phyloP scores from a whole-genome alignment of 30 jellyfish, hydroid and myxozoan genomes.

The Hydractinia symbiolongicarpus region DNA sequence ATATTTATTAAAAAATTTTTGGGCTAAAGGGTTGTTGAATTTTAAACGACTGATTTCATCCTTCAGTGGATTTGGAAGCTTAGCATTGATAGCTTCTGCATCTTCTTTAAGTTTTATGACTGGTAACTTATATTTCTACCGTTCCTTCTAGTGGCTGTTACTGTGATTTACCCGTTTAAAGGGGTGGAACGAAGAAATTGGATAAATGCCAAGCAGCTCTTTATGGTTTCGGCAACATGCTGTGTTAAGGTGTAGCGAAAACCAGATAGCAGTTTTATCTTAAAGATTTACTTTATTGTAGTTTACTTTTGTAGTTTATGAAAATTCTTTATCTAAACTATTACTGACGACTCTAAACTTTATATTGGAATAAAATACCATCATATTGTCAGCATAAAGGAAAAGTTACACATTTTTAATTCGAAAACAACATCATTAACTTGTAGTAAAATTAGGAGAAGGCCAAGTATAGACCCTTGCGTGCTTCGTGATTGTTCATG shows the following conservation, averaged over 20 bases:
- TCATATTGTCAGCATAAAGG: background rate
- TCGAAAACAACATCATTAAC: background rate
- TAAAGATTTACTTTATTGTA: background rate
- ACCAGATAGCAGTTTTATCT: background rate
- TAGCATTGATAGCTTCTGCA: no score
- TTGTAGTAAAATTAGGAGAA: background rate
- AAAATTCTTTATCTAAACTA: background rate
- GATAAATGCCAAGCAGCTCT: background rate
- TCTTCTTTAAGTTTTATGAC: no score
- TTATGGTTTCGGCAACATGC: background rate
- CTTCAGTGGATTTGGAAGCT: no score
- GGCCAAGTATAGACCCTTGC: slow-evolving; percentile 5
- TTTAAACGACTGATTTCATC: no score
- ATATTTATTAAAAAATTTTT: no score
- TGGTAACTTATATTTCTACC: no score
- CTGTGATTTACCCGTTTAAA: background rate
- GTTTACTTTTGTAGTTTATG: background rate
- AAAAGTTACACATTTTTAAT: background rate
- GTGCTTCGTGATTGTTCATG: background rate
- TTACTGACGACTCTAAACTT: background rate
- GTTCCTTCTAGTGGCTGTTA: background rate
- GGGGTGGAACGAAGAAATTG: background rate
- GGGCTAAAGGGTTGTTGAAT: no score
- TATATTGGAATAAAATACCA: background rate
- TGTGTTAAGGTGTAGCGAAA: background rate